phyloP scores from a whole-genome alignment of 2,888 invertebrate genomes.

The Drosophila paramelanica region DNA sequence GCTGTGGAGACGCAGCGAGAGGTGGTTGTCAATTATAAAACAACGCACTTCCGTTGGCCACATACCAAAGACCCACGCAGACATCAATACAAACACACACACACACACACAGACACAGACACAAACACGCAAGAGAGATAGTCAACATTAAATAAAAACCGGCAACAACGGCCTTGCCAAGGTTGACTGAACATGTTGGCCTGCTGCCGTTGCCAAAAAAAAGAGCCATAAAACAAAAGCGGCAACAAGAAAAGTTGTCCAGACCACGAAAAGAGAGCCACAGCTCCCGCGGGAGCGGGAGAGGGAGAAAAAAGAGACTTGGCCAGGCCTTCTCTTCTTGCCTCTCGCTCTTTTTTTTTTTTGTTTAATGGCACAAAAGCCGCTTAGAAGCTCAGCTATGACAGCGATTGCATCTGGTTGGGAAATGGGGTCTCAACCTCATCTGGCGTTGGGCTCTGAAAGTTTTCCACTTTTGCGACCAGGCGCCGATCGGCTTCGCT shows the following conservation, averaged over 20 bases:
- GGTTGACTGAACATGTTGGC: constrained; percentile 82
- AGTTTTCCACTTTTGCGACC: constrained; percentile 31
- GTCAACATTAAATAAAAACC: constrained; percentile 63
- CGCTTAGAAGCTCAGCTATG: constrained; percentile 71
- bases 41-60: constrained; percentile 72
- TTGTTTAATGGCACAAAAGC: constrained; percentile 56
- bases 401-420: constrained; percentile 55
- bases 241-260: constrained; percentile 65
- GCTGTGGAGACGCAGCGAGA: constrained; percentile 2
- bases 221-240: constrained; percentile 66
- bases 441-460: constrained; percentile 41
- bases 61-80: constrained; percentile 71
- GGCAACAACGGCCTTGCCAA: constrained; percentile 85
- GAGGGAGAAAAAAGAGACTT: constrained; percentile 19
- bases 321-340: constrained; percentile 22
- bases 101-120: constrained; percentile 37
- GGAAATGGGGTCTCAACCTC: constrained; percentile 52
- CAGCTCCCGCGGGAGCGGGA: constrained; percentile 25
- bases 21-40: constrained; percentile 62
- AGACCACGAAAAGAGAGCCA: constrained; percentile 46
- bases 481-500: constrained; percentile 32
- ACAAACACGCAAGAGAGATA: constrained; percentile 23
- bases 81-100: constrained; percentile 29
- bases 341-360: constrained; percentile 24
- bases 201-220: constrained; percentile 64